A percentile compares a stretch with the other conserved stretches of the same genome.
Conservation (phyloP, 2,797 vertebrate species). For the Gallirallus australis region DNA sequence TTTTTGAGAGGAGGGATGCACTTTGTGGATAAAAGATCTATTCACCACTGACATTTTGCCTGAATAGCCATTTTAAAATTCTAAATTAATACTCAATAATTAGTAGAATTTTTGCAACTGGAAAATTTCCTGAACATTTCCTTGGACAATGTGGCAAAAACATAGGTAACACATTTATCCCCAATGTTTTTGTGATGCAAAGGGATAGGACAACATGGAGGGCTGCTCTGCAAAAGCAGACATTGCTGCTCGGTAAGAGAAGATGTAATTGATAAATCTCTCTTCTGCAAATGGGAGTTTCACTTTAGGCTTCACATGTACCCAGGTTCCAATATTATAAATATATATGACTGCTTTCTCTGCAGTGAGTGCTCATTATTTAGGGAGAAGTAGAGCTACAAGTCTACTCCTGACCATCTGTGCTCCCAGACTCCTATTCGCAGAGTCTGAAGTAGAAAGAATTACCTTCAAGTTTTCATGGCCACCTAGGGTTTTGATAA, state of each 20-base stretch:
- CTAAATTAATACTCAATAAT: neutral
- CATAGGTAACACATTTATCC: neutral
- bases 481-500: neutral
- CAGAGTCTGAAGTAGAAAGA: neutral
- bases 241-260: neutral
- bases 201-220: fast-evolving
- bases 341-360: neutral
- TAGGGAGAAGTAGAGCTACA: neutral
- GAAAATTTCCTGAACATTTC: neutral
- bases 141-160: neutral
- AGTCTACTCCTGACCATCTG: neutral
- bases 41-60: neutral
- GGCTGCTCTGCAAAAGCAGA: neutral
- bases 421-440: neutral
- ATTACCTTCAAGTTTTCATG: neutral
- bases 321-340: neutral
- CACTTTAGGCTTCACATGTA: neutral
- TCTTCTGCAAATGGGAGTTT: neutral
- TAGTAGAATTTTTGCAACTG: neutral
- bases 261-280: neutral
- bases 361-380: neutral
- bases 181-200: neutral
- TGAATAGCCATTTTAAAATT: neutral
- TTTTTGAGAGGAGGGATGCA: neutral
- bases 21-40: neutral